Conservation (phyloP, 2,113 vertebrate species). For the Chamaea fasciata region DNA sequence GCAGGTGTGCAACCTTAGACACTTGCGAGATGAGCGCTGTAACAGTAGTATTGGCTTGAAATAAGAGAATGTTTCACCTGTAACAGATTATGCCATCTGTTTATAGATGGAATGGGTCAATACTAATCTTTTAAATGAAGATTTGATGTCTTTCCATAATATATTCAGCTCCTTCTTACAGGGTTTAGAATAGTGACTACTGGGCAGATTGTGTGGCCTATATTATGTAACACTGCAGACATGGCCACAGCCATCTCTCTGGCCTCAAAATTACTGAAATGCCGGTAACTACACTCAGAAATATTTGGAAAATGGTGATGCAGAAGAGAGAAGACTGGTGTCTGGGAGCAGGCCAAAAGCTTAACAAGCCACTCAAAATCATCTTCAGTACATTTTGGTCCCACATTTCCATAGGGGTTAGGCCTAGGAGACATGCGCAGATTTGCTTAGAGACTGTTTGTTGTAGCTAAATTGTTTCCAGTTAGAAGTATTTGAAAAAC, state of each 20-base stretch:
- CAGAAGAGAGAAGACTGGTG: neutral
- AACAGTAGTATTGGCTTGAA: neutral
- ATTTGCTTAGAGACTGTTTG: neutral
- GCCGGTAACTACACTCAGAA: neutral
- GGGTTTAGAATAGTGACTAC: neutral
- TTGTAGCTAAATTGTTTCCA: neutral
- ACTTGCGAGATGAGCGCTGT: neutral
- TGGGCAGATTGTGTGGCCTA: accelerated
- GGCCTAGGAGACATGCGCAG: neutral
- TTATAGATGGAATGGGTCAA: neutral
- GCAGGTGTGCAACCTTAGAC: neutral
- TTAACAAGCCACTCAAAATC: neutral
- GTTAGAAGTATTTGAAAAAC: neutral
- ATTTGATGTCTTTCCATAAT: neutral
- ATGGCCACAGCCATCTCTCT: neutral
- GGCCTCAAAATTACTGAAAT: neutral
- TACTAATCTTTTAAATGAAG: neutral
- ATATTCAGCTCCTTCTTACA: neutral
- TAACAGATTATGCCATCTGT: neutral
- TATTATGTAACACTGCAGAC: neutral
- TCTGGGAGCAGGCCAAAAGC: neutral
- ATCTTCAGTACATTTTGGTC: neutral
- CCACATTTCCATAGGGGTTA: neutral
- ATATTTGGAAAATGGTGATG: neutral
- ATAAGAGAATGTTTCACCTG: neutral